Conservation (phyloP, 2,113 vertebrate species). For the Coregonus clupeaformis region DNA sequence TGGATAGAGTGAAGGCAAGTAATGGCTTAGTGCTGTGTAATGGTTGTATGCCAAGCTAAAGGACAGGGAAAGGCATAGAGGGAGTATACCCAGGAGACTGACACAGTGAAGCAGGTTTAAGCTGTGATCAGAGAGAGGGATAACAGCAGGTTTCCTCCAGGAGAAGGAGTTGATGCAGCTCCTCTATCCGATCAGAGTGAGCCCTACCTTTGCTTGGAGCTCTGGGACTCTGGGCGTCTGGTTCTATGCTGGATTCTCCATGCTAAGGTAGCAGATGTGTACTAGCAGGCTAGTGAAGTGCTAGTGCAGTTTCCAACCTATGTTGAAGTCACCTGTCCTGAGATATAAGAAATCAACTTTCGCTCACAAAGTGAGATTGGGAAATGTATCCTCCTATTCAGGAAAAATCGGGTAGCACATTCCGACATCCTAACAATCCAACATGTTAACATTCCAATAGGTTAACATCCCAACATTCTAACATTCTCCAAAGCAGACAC, state of each 20-base stretch:
- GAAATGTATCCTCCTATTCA: background rate
- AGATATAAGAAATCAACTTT: too few species aligned
- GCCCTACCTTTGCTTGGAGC: background rate
- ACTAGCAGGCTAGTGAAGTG: too few species aligned
- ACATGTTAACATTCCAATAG: too few species aligned
- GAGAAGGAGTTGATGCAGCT: conserved; percentile 39
- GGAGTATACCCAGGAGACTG: background rate
- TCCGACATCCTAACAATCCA: conserved; percentile 51
- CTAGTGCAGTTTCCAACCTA: too few species aligned
- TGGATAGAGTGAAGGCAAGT: background rate
- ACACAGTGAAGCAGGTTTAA: conserved; percentile 53
- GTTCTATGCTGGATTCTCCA: background rate
- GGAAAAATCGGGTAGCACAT: conserved; percentile 43
- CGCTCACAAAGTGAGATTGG: background rate
- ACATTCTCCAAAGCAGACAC: conserved; percentile 42
- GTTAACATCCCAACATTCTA: too few species aligned
- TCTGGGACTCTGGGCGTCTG: background rate
- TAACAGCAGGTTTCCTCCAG: conserved; percentile 44
- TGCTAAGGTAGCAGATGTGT: too few species aligned
- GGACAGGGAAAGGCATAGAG: background rate
- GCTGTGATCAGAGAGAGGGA: conserved; percentile 54
- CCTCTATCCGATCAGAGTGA: background rate
- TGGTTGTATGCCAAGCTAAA: background rate
- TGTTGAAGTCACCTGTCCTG: too few species aligned
- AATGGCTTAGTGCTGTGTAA: background rate